A percentile compares a stretch with the other conserved stretches of the same genome.
Conservation (phyloP, 2,113 vertebrate species). For the Stomatorhinus ivindoensis region DNA sequence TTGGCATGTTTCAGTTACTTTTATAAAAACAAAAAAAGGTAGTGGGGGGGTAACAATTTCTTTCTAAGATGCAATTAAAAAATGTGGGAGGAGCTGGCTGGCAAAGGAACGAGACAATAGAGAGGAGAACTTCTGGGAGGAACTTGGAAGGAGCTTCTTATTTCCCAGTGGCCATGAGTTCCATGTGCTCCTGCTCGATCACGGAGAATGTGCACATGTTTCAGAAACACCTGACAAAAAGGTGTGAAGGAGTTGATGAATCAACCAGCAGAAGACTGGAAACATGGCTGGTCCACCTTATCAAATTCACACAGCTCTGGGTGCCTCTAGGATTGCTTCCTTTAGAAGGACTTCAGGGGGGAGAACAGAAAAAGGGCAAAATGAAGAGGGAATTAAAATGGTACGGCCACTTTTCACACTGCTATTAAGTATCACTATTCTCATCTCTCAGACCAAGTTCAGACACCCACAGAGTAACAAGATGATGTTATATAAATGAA, state of each 20-base stretch:
- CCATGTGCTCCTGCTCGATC: background rate
- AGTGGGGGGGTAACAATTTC: background rate
- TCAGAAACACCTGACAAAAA: background rate
- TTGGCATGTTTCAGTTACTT: background rate
- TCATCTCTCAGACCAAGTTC: background rate
- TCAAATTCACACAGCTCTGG: background rate
- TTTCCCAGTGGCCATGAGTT: background rate
- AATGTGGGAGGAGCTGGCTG: background rate
- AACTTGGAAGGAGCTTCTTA: slow-evolving; percentile 10
- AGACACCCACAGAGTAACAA: background rate
- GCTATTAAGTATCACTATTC: background rate
- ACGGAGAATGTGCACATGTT: background rate
- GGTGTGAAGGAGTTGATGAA: background rate
- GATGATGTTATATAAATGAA: background rate
- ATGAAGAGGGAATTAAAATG: too few relatives aligned
- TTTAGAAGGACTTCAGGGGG: background rate
- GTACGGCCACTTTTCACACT: background rate
- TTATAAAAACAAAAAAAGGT: background rate
- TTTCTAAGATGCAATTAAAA: slow-evolving; percentile 13
- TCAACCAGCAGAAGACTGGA: background rate
- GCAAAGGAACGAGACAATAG: background rate
- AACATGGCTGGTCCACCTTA: background rate
- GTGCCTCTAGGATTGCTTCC: background rate
- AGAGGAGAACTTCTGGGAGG: background rate
- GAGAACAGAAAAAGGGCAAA: background rate